A percentile compares a stretch with the other conserved stretches of the same genome.
These are phyloP conservation scores for Drosophila setosimentum DNA, from an alignment of 2,888 invertebrate genomes.

Conservation along the genomic window DNA sequence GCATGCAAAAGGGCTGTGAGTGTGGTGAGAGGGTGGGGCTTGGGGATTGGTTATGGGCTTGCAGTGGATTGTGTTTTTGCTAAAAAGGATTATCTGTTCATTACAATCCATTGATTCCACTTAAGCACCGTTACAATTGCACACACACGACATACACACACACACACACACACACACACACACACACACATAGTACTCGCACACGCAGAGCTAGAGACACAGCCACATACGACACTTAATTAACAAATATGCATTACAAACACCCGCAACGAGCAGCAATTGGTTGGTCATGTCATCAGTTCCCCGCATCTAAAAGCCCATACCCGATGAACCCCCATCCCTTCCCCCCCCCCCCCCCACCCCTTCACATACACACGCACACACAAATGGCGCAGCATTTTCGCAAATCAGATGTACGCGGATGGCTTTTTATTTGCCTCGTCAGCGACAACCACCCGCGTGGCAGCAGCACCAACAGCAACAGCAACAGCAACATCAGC, in stretches of 20 bases:
- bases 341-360: not conserved
- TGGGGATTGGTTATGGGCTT: conserved; percentile 7
- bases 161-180: conserved; percentile 13
- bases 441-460: conserved; percentile 59
- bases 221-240: conserved; percentile 71
- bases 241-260: conserved; percentile 80
- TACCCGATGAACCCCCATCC: not conserved
- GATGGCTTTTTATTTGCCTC: conserved; percentile 62
- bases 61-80: conserved; percentile 47
- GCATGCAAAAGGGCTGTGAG: conserved; percentile 8
- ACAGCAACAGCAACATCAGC: conserved; percentile 13
- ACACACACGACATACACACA: conserved; percentile 37
- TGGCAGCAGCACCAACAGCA: conserved; percentile 38
- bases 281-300: conserved; percentile 71
- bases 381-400: conserved; percentile 22
- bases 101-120: conserved; percentile 82
- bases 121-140: conserved; percentile 78
- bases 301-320: conserved; percentile 3
- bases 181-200: conserved; percentile 14
- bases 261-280: conserved; percentile 77
- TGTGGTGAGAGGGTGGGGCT: not conserved
- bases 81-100: conserved; percentile 79
- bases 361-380: not conserved
- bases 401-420: conserved; percentile 33
- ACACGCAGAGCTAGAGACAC: conserved; percentile 22